These are phyloP conservation scores for Borostomias antarcticus DNA, from an alignment of 2,797 vertebrate genomes.

Conservation along the genomic window DNA sequence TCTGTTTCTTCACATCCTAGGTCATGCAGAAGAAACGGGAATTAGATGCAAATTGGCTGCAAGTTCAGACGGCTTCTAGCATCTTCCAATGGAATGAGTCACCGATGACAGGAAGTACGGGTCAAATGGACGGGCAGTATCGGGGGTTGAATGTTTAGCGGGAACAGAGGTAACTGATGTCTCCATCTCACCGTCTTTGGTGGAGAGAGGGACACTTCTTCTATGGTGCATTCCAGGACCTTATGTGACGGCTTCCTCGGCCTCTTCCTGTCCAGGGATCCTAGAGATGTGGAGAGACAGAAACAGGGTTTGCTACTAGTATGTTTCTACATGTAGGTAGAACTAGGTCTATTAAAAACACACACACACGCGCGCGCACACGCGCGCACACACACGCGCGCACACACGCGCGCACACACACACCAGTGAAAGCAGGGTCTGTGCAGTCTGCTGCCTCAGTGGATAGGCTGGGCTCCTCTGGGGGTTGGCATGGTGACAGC, in stretches of 20 bases:
- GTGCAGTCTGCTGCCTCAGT: constrained; percentile 50
- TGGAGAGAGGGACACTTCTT: constrained; percentile 84
- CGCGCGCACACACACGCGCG: not conserved
- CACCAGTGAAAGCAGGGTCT: constrained; percentile 65
- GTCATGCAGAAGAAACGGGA: too few relatives aligned
- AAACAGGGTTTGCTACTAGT: too few relatives aligned
- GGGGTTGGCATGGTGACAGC: constrained; percentile 32
- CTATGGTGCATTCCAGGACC: constrained; percentile 86
- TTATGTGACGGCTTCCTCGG: constrained; percentile 89
- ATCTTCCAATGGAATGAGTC: too few relatives aligned
- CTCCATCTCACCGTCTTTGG: constrained; percentile 73
- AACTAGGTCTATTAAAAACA: not conserved
- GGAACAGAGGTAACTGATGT: too few relatives aligned
- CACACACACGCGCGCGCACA: not conserved
- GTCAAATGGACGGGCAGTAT: too few relatives aligned
- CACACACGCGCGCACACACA: constrained; percentile 10
- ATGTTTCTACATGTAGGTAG: not conserved
- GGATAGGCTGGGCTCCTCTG: constrained; percentile 40
- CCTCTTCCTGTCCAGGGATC: constrained; percentile 84
- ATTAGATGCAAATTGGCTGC: too few relatives aligned
- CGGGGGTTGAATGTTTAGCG: too few relatives aligned
- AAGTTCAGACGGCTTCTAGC: too few relatives aligned
- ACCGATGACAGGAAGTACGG: too few relatives aligned
- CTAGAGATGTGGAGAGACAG: constrained; percentile 46
- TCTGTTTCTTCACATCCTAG: constrained; percentile 56